phyloP scores from a whole-genome alignment of 2,888 invertebrate genomes.

The Conistra vaccinii region DNA sequence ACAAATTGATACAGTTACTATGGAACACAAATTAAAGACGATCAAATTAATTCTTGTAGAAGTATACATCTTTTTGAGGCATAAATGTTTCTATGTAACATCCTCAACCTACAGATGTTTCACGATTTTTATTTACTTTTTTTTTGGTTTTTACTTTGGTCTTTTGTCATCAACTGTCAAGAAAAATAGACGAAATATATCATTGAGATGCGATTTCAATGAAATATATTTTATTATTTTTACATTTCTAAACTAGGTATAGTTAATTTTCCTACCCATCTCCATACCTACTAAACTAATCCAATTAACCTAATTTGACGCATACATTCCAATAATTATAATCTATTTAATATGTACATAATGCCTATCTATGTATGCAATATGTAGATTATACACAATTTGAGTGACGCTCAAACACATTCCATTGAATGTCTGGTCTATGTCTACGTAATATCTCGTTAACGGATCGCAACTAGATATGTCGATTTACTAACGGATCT shows the following conservation, averaged over 20 bases:
- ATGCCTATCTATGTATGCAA: not conserved
- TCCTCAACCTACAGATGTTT: too few species aligned
- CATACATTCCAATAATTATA: slow-evolving; percentile 4
- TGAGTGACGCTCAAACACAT: slow-evolving; percentile 18
- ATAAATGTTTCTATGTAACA: too few species aligned
- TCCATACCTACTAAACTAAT: not conserved
- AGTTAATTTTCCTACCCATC: too few species aligned
- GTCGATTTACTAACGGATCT: not conserved
- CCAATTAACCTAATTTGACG: slow-evolving; percentile 11
- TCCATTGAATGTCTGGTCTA: not conserved
- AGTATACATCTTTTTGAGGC: not conserved
- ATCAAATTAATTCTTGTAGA: not conserved
- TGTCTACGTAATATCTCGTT: not conserved
- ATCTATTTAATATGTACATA: not conserved
- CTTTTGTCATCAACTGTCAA: too few species aligned
- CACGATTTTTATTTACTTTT: too few species aligned
- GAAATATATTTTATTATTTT: too few species aligned
- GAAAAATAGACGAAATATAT: too few species aligned
- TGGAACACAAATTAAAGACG: not conserved
- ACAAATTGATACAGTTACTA: not conserved
- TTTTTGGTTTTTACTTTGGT: too few species aligned
- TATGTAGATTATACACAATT: slow-evolving; percentile 3
- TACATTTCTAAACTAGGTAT: too few species aligned
- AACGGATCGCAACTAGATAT: not conserved
- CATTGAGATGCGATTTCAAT: too few species aligned